Evolutionary conservation across 2,888 invertebrate genomes (phyloP).

Genomic region (Platypus cylindrus): DNA sequence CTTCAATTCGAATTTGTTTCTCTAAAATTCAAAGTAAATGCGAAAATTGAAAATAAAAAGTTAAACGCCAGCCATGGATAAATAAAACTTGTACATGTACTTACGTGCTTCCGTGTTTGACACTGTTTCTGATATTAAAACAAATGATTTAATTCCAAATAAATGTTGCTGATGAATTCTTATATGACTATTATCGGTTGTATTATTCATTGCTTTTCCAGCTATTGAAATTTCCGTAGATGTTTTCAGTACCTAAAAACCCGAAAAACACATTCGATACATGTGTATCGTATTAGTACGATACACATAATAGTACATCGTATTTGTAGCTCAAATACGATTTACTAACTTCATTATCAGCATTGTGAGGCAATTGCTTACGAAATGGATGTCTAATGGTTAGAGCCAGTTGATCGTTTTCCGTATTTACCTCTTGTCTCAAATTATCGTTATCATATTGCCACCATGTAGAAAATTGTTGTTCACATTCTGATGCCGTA

Average conservation of each 20-base stretch:
- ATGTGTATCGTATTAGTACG: no score
- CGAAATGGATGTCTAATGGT: slow-evolving; percentile 35
- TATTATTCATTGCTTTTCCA: slow-evolving; percentile 39
- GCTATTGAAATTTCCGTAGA: slow-evolving; percentile 34
- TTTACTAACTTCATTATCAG: no score
- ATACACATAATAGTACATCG: no score
- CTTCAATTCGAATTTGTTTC: no score
- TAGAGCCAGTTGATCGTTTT: slow-evolving; percentile 35
- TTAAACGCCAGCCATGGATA: no score
- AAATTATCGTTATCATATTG: slow-evolving; percentile 38
- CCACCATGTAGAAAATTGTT: slow-evolving; percentile 43
- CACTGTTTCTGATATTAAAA: slow-evolving; percentile 39
- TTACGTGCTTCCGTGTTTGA: slow-evolving; percentile 30
- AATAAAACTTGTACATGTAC: no score
- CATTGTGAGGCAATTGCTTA: no score
- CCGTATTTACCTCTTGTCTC: slow-evolving; percentile 25
- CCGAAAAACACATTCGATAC: background rate
- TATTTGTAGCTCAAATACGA: no score
- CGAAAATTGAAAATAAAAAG: no score
- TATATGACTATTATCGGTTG: slow-evolving; percentile 40
- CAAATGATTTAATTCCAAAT: slow-evolving; percentile 38
- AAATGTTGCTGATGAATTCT: slow-evolving; percentile 40
- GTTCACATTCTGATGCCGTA: slow-evolving; percentile 53
- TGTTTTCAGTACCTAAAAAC: slow-evolving; percentile 27
- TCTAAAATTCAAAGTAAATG: no score